Evolutionary conservation across 2,888 invertebrate species (phyloP), one percentile per base, ranked within the genome.

Genomic region (Euplagia quadripunctaria): DNA sequence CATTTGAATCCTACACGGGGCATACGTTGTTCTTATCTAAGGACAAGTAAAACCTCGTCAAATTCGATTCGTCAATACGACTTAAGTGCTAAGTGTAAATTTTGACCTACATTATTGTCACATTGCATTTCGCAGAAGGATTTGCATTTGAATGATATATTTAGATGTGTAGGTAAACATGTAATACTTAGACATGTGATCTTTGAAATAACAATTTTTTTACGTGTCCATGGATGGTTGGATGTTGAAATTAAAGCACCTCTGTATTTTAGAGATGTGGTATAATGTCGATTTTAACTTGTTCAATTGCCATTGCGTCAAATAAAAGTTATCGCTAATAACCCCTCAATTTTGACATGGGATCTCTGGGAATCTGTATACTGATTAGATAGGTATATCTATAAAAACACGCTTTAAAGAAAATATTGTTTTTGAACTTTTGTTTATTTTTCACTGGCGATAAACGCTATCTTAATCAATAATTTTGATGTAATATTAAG

Each of bases 81-180:
- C 31, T 31, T 31, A 14, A 61, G 14, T 61, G 61, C 61, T 31
- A 61, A 61, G 31, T 61, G 61, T 61, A 14, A 31, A 61, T 61
- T 61, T 14, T 61, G 31, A 61, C 61, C 31, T 31, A 31, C 31
- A 61, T 61, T 4, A 61, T 46, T 46, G 43, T 46, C 43, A 46
- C 43, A 9, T 61, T 61, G 31, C 20, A 7, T 20, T 4, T 61
- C 61, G 31, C 20, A 31, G 20, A 61, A 4, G 1, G 14, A 61
- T 61, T 61, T 61, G 61, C 61, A 61, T 61, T 31, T 61, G 31
- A 61, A 61, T 20, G 31, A 31, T 61, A 61, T 61, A 61, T 61
- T 31, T 31, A 61, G 31, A 31, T 31, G 20, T 12, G 14, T 46
- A 46, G 20, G 61, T 14, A 61, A 61, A 61, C 61, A 31, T 61